Evolutionary conservation across 2,888 invertebrate genomes (phyloP).

Genomic region (Bedellia somnulentella): DNA sequence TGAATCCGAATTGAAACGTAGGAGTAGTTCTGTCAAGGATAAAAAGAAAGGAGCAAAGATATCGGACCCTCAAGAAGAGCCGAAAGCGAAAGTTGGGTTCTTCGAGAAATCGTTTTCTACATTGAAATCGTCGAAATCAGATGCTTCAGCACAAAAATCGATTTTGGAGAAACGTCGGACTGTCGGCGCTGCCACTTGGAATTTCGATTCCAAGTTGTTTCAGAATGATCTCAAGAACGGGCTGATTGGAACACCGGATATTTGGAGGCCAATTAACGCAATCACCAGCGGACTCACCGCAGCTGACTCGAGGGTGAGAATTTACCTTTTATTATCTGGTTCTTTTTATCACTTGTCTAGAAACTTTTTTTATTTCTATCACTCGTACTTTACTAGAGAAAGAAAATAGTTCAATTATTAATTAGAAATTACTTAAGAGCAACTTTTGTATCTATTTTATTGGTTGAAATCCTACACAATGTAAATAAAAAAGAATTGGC

Average conservation of each 20-base stretch:
- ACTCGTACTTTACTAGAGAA: too few relatives aligned
- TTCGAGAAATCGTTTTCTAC: constrained; percentile 51
- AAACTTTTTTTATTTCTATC: background rate
- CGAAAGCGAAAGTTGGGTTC: constrained; percentile 49
- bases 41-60: constrained; percentile 29
- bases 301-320: constrained; percentile 54
- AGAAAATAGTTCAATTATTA: too few relatives aligned
- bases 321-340: background rate
- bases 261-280: constrained; percentile 69
- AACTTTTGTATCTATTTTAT: too few relatives aligned
- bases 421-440: too few relatives aligned
- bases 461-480: too few relatives aligned
- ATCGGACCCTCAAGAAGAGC: constrained; percentile 41
- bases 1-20: constrained; percentile 35
- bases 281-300: constrained; percentile 65
- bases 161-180: constrained; percentile 65
- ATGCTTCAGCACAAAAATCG: constrained; percentile 44
- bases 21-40: constrained; percentile 30
- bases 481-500: too few relatives aligned
- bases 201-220: constrained; percentile 66
- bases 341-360: background rate
- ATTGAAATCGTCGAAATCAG: constrained; percentile 45
- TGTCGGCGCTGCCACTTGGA: constrained; percentile 69
- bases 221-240: constrained; percentile 62
- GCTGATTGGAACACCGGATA: constrained; percentile 67